Conservation (phyloP, 2,797 vertebrate genomes). For the Bovichtus diacanthus region DNA sequence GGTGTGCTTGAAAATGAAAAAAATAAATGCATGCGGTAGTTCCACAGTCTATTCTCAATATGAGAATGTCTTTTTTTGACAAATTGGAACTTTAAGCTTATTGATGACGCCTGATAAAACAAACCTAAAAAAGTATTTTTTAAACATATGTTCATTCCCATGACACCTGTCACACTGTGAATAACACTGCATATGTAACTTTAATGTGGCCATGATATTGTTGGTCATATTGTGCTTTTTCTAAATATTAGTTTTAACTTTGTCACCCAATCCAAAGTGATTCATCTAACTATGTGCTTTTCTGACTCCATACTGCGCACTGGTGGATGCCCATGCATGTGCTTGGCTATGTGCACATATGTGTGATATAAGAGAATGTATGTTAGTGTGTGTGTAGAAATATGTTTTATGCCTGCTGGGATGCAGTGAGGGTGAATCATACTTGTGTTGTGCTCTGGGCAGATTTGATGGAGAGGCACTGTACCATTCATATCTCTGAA, state of each 20-base stretch:
- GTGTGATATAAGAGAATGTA: neutral
- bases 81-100: slow-evolving; percentile 12
- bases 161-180: slow-evolving; percentile 53
- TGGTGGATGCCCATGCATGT: neutral
- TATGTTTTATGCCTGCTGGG: no score
- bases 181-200: slow-evolving; percentile 19
- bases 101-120: neutral
- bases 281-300: neutral
- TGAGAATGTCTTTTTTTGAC: neutral
- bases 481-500: slow-evolving; percentile 68
- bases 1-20: neutral
- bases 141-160: neutral
- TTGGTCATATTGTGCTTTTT: neutral
- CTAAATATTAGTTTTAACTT: slow-evolving; percentile 36
- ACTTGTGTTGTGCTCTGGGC: slow-evolving; percentile 57
- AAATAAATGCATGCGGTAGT: neutral
- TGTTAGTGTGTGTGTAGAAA: neutral
- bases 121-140: neutral
- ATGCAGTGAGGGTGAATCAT: slow-evolving; percentile 42
- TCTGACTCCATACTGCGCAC: neutral
- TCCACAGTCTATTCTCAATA: neutral
- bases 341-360: neutral
- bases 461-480: slow-evolving; percentile 69
- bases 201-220: neutral
- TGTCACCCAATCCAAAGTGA: slow-evolving; percentile 11